Percentiles rank a stretch among this genome's conserved stretches.
phyloP scores from a whole-genome alignment of 1,140 invertebrate species.

The Colletes latitarsis region DNA sequence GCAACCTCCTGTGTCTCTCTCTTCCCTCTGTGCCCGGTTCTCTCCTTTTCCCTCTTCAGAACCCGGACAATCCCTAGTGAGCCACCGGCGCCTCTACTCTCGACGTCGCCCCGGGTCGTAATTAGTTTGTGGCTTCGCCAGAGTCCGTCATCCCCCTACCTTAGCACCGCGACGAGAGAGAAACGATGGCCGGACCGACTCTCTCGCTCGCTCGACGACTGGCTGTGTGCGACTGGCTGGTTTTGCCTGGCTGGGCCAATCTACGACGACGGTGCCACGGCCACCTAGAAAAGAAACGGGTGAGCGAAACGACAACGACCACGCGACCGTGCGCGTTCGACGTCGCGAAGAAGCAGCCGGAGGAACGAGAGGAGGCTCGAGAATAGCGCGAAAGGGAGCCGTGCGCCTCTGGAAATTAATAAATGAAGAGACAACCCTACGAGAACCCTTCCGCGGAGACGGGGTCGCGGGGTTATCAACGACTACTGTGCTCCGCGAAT shows the following conservation, averaged over 20 bases:
- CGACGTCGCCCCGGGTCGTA: constrained; percentile 76
- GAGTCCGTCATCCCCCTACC: constrained; percentile 71
- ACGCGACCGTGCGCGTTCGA: constrained; percentile 9
- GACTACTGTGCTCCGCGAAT: not conserved
- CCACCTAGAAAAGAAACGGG: constrained; percentile 38
- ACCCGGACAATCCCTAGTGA: constrained; percentile 47
- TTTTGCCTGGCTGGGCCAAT: constrained; percentile 55
- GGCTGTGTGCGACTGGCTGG: constrained; percentile 51
- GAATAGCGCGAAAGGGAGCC: not conserved
- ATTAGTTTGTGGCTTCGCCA: constrained; percentile 78
- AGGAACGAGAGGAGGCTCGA: constrained; percentile 3
- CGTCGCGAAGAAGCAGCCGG: constrained; percentile 15
- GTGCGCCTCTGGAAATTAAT: constrained; percentile 32
- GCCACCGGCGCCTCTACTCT: constrained; percentile 67
- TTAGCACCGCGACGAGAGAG: constrained; percentile 52
- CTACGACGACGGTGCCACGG: constrained; percentile 5
- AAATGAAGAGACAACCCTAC: constrained; percentile 2
- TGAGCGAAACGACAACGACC: constrained; percentile 38
- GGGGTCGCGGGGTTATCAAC: not conserved
- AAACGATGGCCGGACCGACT: constrained; percentile 49
- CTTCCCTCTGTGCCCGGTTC: constrained; percentile 18
- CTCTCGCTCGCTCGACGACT: constrained; percentile 56
- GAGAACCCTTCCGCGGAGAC: not conserved
- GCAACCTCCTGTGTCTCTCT: not conserved
- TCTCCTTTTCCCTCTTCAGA: constrained; percentile 24